Conservation (phyloP, 2,797 vertebrate species). For the Anabas testudineus region DNA sequence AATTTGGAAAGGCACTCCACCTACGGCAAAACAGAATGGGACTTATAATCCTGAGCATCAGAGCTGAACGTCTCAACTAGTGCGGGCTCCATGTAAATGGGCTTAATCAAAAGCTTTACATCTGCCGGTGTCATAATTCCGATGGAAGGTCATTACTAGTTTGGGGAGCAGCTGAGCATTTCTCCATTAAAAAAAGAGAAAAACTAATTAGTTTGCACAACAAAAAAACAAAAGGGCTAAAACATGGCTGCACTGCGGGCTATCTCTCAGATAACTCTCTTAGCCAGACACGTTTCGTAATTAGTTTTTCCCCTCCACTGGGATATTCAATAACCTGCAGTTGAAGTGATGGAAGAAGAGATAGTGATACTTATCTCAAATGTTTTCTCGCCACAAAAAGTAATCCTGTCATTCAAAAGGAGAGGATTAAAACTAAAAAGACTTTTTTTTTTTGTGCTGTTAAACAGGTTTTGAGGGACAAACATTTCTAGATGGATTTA, state of each 20-base stretch:
- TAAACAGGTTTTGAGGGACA: constrained; percentile 72
- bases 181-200: constrained; percentile 72
- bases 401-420: constrained; percentile 81
- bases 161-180: constrained; percentile 80
- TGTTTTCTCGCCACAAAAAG: constrained; percentile 76
- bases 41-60: constrained; percentile 74
- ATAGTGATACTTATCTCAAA: constrained; percentile 84
- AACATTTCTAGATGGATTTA: constrained; percentile 57
- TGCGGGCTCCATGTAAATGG: constrained; percentile 72
- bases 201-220: constrained; percentile 87
- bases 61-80: constrained; percentile 72
- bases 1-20: constrained; percentile 75
- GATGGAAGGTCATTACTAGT: constrained; percentile 82
- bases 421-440: constrained; percentile 78
- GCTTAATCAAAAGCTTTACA: constrained; percentile 84
- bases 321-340: constrained; percentile 86
- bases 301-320: constrained; percentile 85
- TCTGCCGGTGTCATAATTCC: constrained; percentile 83
- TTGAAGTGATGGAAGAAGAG: constrained; percentile 82
- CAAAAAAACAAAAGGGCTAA: constrained; percentile 83
- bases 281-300: constrained; percentile 86
- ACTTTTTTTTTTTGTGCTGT: constrained; percentile 58
- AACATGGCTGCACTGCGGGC: constrained; percentile 83
- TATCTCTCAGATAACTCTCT: constrained; percentile 86
- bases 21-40: constrained; percentile 73